Evolutionary conservation across 2,888 invertebrate genomes (phyloP), one percentile per base, ranked within the genome.

Genomic region (Serripes groenlandicus): DNA sequence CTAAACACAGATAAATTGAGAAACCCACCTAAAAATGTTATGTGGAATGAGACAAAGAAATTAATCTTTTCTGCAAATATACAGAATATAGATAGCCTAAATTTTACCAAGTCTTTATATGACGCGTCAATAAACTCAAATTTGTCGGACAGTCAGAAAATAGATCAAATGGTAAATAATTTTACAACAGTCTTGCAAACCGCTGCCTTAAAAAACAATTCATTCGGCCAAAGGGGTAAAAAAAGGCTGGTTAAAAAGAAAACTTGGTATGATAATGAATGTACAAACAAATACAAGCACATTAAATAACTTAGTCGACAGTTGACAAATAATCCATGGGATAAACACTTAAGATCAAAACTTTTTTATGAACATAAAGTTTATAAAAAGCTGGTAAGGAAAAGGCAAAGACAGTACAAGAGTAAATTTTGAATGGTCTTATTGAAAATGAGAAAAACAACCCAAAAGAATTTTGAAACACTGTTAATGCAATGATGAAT

Each of bases 221-320:
- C n/a, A 54, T 54, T n/a, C 23, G 54, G 4, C 5, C 18, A 54
- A 23, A 54, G 23, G 23, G 23, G 23, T 54, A 54, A 23, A 23
- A 54, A 54, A 54, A 54, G n/a, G 5, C 9, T 23, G 5, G 23
- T 15, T 5, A 54, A 11, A 54, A 54, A 11, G 23, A 54, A 5
- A 54, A 54, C 42, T 42, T 54, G n/a, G n/a, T 54, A n/a, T 54
- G 54, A 54, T 7, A 23, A 54, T 54, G 54, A 54, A 54, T 54
- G 54, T 21, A 11, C n/a, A 54, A n/a, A 5, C 18, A 21, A 54
- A 21, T 54, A 54, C 23, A 54, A 54, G n/a, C 54, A 7, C 23
- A 21, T 54, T 5, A 54, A 54, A 54, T 54, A n/a, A n/a, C 23
- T 54, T n/a, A 54, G 54, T 54, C 9, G 54, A 23, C 54, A 54